Evolutionary conservation across 2,113 vertebrate genomes (phyloP).

Genomic region (Callospermophilus lateralis): DNA sequence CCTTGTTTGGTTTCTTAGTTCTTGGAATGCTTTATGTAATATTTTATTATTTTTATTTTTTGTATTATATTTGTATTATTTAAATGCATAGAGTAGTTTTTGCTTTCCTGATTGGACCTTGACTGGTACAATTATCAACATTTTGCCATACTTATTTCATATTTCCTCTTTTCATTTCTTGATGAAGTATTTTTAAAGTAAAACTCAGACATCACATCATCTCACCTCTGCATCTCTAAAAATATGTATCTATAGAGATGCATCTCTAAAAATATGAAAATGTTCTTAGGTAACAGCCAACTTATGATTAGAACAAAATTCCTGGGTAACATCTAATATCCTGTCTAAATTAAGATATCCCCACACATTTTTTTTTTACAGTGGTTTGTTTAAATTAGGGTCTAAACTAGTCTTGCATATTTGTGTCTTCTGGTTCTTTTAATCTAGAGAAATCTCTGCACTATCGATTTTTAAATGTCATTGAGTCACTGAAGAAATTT

Average conservation of each 20-base stretch:
- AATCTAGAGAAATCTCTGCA: too few species aligned
- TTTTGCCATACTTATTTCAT: background rate
- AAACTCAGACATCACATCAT: background rate
- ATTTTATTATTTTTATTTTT: background rate
- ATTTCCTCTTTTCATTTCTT: background rate
- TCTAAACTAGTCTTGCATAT: background rate
- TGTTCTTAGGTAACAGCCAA: background rate
- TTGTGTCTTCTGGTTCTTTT: background rate
- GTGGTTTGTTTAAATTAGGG: background rate
- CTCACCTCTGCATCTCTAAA: background rate
- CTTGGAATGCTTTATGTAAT: background rate
- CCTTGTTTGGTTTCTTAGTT: background rate
- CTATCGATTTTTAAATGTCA: background rate
- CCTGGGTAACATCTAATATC: background rate
- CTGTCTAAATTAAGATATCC: background rate
- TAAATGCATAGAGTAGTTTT: background rate
- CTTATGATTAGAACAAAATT: background rate
- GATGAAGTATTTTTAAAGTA: background rate
- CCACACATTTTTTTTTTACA: background rate
- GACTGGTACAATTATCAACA: background rate
- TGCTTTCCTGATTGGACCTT: background rate
- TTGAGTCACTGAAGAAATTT: background rate
- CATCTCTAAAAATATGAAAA: background rate
- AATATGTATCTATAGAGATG: background rate
- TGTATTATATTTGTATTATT: background rate